Evolutionary conservation across 2,888 invertebrate species (phyloP).

Genomic region (Nephrocerus scutellatus): DNA sequence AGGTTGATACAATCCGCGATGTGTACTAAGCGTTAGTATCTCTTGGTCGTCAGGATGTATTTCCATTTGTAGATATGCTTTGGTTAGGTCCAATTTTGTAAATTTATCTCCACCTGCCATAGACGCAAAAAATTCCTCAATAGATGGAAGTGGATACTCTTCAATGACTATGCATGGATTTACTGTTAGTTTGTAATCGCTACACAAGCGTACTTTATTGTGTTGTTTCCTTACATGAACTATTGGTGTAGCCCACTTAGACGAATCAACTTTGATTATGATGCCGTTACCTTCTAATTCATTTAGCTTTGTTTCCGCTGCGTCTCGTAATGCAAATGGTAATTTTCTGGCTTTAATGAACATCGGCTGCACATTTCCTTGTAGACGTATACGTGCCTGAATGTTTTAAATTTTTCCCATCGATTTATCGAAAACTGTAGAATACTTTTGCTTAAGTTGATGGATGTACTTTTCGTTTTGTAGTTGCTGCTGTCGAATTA

Average conservation of each 20-base stretch:
- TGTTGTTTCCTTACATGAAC: slow-evolving; percentile 30
- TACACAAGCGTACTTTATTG: slow-evolving; percentile 24
- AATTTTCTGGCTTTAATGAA: slow-evolving; percentile 20
- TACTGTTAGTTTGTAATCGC: slow-evolving; percentile 23
- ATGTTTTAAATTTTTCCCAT: slow-evolving; percentile 9
- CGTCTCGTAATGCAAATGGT: slow-evolving; percentile 9
- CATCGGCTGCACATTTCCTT: slow-evolving; percentile 16
- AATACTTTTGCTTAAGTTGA: slow-evolving; percentile 1
- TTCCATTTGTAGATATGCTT: slow-evolving; percentile 37
- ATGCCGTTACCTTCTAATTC: slow-evolving; percentile 12
- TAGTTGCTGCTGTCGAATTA: too few species aligned
- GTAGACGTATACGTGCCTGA: slow-evolving; percentile 17
- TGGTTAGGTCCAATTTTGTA: slow-evolving; percentile 27
- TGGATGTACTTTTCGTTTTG: too few species aligned
- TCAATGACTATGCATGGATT: slow-evolving; percentile 25
- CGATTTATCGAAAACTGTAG: slow-evolving; percentile 1
- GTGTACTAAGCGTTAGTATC: slow-evolving; percentile 33
- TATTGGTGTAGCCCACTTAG: slow-evolving; percentile 32
- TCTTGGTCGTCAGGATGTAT: slow-evolving; percentile 28
- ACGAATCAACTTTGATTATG: slow-evolving; percentile 18
- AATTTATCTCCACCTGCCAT: slow-evolving; percentile 24
- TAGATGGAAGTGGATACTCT: slow-evolving; percentile 26
- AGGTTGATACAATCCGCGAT: slow-evolving; percentile 31
- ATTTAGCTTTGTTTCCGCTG: slow-evolving; percentile 18
- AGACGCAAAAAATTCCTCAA: slow-evolving; percentile 24